These are phyloP conservation scores for Lochmaea crataegi DNA, from an alignment of 2,888 invertebrate genomes.

Conservation along the genomic window DNA sequence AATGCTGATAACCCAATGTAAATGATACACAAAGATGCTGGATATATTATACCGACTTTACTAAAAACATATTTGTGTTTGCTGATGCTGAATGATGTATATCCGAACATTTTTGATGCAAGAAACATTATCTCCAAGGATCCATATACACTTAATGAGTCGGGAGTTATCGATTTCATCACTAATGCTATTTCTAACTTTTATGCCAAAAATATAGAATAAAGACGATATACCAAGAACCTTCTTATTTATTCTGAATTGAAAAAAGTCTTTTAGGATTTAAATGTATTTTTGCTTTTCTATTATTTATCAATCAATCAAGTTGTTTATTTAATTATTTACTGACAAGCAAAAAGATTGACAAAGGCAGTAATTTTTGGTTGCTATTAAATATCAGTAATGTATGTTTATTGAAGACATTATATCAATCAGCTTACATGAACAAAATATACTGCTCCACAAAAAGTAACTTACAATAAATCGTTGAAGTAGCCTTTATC, in stretches of 20 bases:
- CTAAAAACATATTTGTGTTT: constrained; percentile 15
- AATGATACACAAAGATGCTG: constrained; percentile 7
- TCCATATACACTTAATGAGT: neutral
- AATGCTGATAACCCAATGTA: constrained; percentile 16
- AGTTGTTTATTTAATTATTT: neutral
- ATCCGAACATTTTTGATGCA: constrained; percentile 20
- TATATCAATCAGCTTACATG: neutral
- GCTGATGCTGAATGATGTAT: constrained; percentile 17
- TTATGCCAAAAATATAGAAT: neutral
- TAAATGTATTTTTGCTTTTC: neutral
- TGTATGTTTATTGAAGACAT: neutral
- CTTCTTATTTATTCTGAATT: neutral
- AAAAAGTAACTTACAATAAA: too few relatives aligned
- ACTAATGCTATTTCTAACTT: neutral
- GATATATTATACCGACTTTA: constrained; percentile 14
- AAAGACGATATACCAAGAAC: neutral
- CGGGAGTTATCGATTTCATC: neutral
- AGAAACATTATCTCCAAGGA: constrained; percentile 16
- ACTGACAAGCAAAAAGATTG: neutral
- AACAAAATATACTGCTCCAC: too few relatives aligned
- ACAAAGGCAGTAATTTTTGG: neutral
- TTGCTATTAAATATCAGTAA: neutral
- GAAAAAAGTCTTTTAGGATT: neutral
- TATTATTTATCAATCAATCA: neutral
- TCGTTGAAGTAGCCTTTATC: too few relatives aligned